phyloP scores from a whole-genome alignment of 1,140 invertebrate genomes.

The Trachymyrmex septentrionalis region DNA sequence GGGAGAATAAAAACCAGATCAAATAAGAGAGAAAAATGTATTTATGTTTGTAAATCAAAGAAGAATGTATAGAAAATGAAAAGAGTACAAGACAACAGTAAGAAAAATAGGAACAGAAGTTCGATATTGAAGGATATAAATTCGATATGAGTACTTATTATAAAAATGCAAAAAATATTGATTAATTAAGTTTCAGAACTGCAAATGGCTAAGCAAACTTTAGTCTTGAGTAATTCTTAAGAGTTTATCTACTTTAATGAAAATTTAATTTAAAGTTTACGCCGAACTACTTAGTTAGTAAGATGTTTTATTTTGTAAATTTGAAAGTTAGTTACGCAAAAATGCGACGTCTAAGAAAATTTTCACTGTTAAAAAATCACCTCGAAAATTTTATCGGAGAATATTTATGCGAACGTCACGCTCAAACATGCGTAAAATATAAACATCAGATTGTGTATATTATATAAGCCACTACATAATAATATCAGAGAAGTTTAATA shows the following conservation, averaged over 20 bases:
- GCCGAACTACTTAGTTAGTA: conserved; percentile 14
- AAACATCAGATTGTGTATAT: neutral
- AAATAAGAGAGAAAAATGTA: neutral
- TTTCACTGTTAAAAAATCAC: neutral
- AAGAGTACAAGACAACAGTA: no score
- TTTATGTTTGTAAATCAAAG: conserved; percentile 14
- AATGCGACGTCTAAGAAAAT: conserved; percentile 29
- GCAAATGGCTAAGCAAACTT: neutral
- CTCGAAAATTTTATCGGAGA: conserved; percentile 19
- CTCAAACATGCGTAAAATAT: conserved; percentile 1
- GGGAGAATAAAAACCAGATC: neutral
- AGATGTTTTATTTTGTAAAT: conserved; percentile 43
- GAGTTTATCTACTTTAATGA: conserved; percentile 15
- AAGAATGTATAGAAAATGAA: neutral
- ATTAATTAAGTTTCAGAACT: neutral
- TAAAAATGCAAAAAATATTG: neutral
- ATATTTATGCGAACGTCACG: conserved; percentile 13
- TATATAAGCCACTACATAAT: neutral
- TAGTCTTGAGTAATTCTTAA: conserved; percentile 1
- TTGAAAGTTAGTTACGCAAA: conserved; percentile 31
- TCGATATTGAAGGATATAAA: neutral
- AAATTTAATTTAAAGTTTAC: conserved; percentile 54
- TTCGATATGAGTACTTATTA: neutral
- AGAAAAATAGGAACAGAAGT: neutral
- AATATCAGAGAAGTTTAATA: neutral